Conservation (phyloP, 2,888 invertebrate species). For the Rosalia funebris region DNA sequence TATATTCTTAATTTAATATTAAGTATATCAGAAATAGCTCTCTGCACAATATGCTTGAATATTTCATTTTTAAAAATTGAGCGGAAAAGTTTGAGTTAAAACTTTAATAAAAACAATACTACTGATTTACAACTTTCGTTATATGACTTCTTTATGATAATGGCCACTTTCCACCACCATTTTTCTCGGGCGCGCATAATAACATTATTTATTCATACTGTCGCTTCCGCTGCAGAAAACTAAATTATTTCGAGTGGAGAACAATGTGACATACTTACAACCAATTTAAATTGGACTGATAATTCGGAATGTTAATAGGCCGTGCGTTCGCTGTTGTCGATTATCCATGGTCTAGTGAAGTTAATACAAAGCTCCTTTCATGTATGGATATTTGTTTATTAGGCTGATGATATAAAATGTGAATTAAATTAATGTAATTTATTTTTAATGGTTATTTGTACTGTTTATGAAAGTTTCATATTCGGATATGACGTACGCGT, state of each 20-base stretch:
- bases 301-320: not conserved
- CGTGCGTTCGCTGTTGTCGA: slow-evolving; percentile 7
- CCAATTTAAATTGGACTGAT: slow-evolving; percentile 11
- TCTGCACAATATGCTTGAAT: too few species aligned
- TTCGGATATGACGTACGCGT: too few species aligned
- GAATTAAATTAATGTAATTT: too few species aligned
- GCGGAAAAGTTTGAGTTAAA: too few species aligned
- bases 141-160: not conserved
- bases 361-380: not conserved
- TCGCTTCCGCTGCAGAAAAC: slow-evolving; percentile 4
- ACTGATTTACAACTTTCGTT: not conserved
- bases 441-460: too few species aligned
- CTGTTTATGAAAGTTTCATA: too few species aligned
- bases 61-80: too few species aligned
- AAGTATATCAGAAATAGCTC: too few species aligned
- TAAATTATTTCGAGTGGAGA: slow-evolving; percentile 4
- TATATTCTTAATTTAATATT: too few species aligned
- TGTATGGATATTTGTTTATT: not conserved
- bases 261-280: slow-evolving; percentile 16
- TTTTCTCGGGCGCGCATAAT: not conserved
- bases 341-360: slow-evolving; percentile 7
- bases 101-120: not conserved
- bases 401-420: not conserved
- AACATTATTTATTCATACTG: not conserved
- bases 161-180: not conserved